Evolutionary conservation across 2,797 vertebrate species (phyloP), one percentile per base, ranked within the genome.

Genomic region (Cryptoprocta ferox): DNA sequence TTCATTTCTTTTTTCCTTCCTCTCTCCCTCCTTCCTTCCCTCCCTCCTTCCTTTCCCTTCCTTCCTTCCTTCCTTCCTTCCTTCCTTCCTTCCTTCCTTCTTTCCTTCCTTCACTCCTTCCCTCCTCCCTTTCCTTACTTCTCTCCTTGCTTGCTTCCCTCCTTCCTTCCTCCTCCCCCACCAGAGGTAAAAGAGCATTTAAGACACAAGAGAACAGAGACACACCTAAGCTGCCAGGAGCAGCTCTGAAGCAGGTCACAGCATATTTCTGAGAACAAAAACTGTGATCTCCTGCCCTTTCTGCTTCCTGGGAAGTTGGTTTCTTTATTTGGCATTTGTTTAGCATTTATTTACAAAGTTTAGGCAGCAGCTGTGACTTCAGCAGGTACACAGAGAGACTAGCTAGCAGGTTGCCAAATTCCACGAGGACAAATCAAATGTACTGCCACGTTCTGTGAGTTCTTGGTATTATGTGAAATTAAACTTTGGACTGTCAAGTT

Each of bases 241-340:
- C 18, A 26, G 16, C 80, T 79, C 86, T 26, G 80, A 96, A 97
- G 66, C 97, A 95, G 96, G 93, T 96, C 97, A 80, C 75, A 89
- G 92, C 80, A n/a, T 73, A 86, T 86, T 97, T 97, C 90, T 89
- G 95, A 97, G 95, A 97, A 97, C 95, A 96, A 81, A 97, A 95
- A 45, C 94, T 92, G 94, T 94, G 96, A 97, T 97, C 97, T 95
- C 79, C 87, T 95, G 95, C 94, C 98, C 96, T 97, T 96, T 92
- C 89, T 1, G 21, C 95, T 96, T 97, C 96, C 97, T 97, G 96
- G 98, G 97, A 97, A 94, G 94, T 94, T 97, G 93, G 87, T 93
- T 98, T 97, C 97, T 97, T 98, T 98, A 96, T 98, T 97, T 98
- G 95, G 97, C 97, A 97, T 97, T 98, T 97, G 97, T 97, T 97